Evolutionary conservation across 2,113 vertebrate genomes (phyloP), one percentile per base, ranked within the genome.

Genomic region (Pygoscelis adeliae): DNA sequence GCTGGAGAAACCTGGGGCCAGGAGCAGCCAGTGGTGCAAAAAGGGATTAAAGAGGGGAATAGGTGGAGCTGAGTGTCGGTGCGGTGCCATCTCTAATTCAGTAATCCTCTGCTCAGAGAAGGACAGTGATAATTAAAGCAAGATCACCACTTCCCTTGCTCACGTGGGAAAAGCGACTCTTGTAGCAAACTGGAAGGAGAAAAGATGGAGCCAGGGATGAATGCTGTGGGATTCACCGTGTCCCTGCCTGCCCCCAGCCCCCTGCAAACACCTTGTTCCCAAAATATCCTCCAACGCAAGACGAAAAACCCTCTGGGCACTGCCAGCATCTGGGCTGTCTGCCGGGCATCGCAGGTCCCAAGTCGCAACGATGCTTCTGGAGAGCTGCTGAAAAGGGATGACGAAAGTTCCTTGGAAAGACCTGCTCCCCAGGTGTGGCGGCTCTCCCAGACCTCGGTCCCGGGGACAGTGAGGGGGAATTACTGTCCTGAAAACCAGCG

Each of bases 341-440:
- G 73, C 83, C 2, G n/a, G 66, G 70, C 26, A 50, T 27, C 11
- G 1, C 71, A 25, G 52, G 17, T 66, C 40, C 47, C 26, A 11
- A 6, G 13, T 22, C 6, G 8, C 61, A 82, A 20, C 0, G 6
- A 58, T 6, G n/a, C 38, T 78, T 50, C 84, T 71, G 56, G 71
- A 76, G 52, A 62, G 29, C 59, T 74, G 88, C 69, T 2, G 2
- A 16, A 74, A 78, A 56, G 59, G 26, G 25, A 32, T 1, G 7
- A 52, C 30, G 49, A 18, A 56, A 14, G 23, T 22, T 52, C 38
- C 22, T 36, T 2, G 11, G 79, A 29, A 74, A 55, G 36, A 49
- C 19, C 18, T 2, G 2, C 16, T 81, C n/a, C 62, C 11, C 19
- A 26, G 22, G 26, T 1, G 0, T 6, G 52, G 22, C 7, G 21